A percentile compares a stretch with the other conserved stretches of the same genome.
Conservation (phyloP, 1,140 invertebrate species). For the Druon quercuslanigerum region DNA sequence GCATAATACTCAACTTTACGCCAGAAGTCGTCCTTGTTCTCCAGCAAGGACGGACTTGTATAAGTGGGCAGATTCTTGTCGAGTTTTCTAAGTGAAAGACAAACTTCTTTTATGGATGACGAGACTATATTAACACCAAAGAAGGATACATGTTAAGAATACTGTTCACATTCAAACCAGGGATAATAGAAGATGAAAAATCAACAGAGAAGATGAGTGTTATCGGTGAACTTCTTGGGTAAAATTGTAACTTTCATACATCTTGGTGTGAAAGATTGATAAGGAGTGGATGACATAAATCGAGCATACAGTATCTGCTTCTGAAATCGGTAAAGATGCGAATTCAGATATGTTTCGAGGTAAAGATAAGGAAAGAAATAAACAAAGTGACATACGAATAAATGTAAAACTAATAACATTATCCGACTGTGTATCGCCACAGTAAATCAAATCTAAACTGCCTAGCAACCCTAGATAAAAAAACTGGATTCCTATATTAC, state of each 20-base stretch:
- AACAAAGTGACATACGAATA: slow-evolving; percentile 1
- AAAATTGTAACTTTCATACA: too few relatives aligned
- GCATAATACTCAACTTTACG: not conserved
- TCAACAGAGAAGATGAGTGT: too few relatives aligned
- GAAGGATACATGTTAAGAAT: too few relatives aligned
- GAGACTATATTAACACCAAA: not conserved
- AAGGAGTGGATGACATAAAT: too few relatives aligned
- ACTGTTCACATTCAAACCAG: too few relatives aligned
- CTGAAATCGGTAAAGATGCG: slow-evolving; percentile 2
- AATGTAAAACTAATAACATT: not conserved
- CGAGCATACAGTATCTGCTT: not conserved
- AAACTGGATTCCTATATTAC: not conserved
- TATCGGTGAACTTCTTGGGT: too few relatives aligned
- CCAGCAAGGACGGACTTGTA: not conserved
- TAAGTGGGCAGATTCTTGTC: not conserved
- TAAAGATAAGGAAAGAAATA: slow-evolving; percentile 8
- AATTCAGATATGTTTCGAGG: slow-evolving; percentile 6
- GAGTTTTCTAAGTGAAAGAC: not conserved
- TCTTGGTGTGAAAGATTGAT: too few relatives aligned
- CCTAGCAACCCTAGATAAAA: slow-evolving; percentile 9
- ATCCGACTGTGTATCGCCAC: not conserved
- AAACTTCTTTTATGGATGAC: not conserved
- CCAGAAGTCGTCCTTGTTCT: slow-evolving; percentile 1
- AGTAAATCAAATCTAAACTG: slow-evolving; percentile 20
- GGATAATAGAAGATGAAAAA: too few relatives aligned